A percentile compares a stretch with the other conserved stretches of the same genome.
Evolutionary conservation across 2,797 vertebrate genomes (phyloP).

Genomic region (Cyclopterus lumpus): DNA sequence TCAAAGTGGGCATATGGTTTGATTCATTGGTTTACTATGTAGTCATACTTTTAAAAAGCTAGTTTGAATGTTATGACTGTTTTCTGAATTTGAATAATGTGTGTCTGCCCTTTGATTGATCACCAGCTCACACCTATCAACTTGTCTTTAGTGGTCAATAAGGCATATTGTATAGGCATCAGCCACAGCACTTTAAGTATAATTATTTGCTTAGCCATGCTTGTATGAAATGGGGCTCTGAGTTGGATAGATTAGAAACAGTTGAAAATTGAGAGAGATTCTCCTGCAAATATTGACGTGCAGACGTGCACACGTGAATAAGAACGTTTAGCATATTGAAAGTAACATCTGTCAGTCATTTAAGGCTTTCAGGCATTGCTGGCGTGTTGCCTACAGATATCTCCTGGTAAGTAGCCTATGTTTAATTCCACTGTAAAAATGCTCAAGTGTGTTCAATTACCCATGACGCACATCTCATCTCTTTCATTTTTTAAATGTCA

Average conservation of each 20-base stretch:
- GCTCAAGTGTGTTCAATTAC: conserved; percentile 65
- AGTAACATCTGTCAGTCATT: conserved; percentile 59
- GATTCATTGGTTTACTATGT: neutral
- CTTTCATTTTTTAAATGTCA: conserved; percentile 75
- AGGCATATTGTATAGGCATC: conserved; percentile 39
- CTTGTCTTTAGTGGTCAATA: conserved; percentile 47
- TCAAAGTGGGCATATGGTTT: neutral
- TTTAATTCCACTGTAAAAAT: conserved; percentile 60
- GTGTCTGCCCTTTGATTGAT: conserved; percentile 28
- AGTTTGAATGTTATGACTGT: conserved; percentile 5
- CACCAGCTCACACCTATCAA: conserved; percentile 3
- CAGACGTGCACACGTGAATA: neutral
- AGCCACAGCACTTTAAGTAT: conserved; percentile 46
- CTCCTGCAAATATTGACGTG: conserved; percentile 33
- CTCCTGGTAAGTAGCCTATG: conserved; percentile 29
- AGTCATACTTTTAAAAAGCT: neutral
- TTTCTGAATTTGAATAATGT: conserved; percentile 22
- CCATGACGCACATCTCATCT: conserved; percentile 64
- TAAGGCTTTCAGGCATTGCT: conserved; percentile 31
- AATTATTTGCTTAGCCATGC: conserved; percentile 55
- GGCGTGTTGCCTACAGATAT: conserved; percentile 39
- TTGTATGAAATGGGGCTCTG: conserved; percentile 29
- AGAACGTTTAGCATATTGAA: conserved; percentile 36
- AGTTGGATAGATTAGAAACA: conserved; percentile 39
- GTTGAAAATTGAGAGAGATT: conserved; percentile 40